A percentile compares a stretch with the other conserved stretches of the same genome.
These are phyloP conservation scores for Erebia palarica DNA, from an alignment of 2,888 invertebrate genomes.

Conservation along the genomic window DNA sequence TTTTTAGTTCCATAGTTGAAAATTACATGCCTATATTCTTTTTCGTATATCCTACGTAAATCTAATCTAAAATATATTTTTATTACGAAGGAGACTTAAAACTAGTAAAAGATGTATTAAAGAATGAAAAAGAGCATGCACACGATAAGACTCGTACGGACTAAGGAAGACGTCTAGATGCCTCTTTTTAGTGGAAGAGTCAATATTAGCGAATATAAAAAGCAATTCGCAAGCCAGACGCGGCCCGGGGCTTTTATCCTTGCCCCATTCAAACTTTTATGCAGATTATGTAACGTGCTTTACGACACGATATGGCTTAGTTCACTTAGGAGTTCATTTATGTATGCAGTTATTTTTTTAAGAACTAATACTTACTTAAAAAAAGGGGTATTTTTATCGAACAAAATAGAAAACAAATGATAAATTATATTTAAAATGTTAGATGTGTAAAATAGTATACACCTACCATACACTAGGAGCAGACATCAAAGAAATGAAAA, in stretches of 20 bases:
- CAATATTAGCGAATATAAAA: constrained; percentile 69
- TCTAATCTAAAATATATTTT: neutral
- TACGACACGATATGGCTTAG: constrained; percentile 77
- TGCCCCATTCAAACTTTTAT: constrained; percentile 79
- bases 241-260: constrained; percentile 73
- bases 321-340: constrained; percentile 78
- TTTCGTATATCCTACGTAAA: no score
- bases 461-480: no score
- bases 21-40: no score
- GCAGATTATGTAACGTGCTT: constrained; percentile 79
- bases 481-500: no score
- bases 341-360: constrained; percentile 58
- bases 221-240: constrained; percentile 78
- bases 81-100: neutral
- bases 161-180: constrained; percentile 20
- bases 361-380: constrained; percentile 33
- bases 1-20: no score
- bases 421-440: no score
- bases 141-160: constrained; percentile 23
- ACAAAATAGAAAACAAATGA: no score
- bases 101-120: constrained; percentile 27
- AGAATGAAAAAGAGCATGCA: constrained; percentile 26
- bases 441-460: no score
- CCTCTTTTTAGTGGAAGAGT: constrained; percentile 58
- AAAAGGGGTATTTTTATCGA: no score